A percentile compares a stretch with the other conserved stretches of the same genome.
Evolutionary conservation across 2,797 vertebrate species (phyloP).

Genomic region (Smutsia temminckii): DNA sequence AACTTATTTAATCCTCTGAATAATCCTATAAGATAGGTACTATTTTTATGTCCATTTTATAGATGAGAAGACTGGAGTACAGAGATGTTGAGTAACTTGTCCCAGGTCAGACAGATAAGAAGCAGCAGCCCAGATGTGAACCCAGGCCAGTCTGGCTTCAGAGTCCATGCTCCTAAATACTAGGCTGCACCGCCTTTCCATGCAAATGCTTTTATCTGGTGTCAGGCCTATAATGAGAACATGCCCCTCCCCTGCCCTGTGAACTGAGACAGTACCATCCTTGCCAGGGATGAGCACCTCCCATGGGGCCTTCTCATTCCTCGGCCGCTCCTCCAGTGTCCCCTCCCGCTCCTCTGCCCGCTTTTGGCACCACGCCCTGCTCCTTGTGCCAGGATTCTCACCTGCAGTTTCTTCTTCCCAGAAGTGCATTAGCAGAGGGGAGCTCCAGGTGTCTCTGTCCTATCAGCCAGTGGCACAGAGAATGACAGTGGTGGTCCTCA

Average conservation of each 20-base stretch:
- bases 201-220: neutral
- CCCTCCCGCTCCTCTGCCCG: neutral
- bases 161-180: neutral
- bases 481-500: slow-evolving; percentile 97
- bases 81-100: neutral
- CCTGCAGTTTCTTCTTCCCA: slow-evolving; percentile 61
- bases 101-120: neutral
- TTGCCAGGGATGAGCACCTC: no score
- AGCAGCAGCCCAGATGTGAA: neutral
- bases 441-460: slow-evolving; percentile 95
- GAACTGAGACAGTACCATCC: neutral
- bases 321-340: neutral
- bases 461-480: slow-evolving; percentile 96
- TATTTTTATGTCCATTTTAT: neutral
- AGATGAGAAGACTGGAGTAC: neutral
- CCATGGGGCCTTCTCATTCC: neutral
- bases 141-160: neutral
- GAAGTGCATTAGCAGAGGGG: slow-evolving; percentile 93
- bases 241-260: no score
- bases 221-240: neutral
- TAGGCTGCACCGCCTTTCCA: neutral
- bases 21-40: neutral
- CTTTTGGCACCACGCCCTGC: neutral
- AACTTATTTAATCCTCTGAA: neutral
- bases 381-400: neutral